Conservation (phyloP, 2,797 vertebrate species). For the Pangasius djambal region DNA sequence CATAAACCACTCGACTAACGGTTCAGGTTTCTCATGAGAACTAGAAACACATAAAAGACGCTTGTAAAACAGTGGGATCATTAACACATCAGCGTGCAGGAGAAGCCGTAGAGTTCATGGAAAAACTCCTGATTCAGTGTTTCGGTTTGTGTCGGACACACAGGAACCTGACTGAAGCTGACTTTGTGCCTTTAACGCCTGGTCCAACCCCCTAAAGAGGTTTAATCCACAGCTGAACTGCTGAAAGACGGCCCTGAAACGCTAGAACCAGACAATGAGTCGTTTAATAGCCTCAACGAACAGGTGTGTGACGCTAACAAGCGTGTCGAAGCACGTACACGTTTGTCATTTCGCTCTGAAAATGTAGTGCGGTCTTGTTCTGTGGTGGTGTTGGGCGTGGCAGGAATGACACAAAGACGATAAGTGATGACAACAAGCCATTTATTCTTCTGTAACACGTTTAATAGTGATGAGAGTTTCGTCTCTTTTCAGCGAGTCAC, state of each 20-base stretch:
- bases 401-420: background rate
- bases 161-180: background rate
- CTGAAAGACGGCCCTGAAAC: slow-evolving; percentile 18
- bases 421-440: background rate
- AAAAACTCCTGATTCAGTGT: background rate
- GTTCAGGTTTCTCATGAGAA: background rate
- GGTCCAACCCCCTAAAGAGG: slow-evolving; percentile 2
- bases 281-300: slow-evolving; percentile 22
- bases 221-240: slow-evolving; percentile 24
- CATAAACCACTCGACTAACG: slow-evolving; percentile 11
- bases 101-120: background rate
- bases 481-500: background rate
- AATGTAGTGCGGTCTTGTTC: background rate
- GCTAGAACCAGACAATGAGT: slow-evolving; percentile 28
- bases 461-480: background rate
- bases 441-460: background rate
- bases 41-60: background rate
- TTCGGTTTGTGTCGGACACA: background rate
- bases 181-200: slow-evolving; percentile 17
- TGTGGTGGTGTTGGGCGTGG: background rate
- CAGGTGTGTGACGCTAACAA: slow-evolving; percentile 37
- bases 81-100: background rate
- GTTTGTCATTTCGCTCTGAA: slow-evolving; percentile 9
- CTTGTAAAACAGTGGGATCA: background rate
- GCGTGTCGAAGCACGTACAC: slow-evolving; percentile 44